A percentile compares a stretch with the other conserved stretches of the same genome.
Conservation (phyloP, 2,888 invertebrate genomes). For the Acanthacorydalis orientalis region DNA sequence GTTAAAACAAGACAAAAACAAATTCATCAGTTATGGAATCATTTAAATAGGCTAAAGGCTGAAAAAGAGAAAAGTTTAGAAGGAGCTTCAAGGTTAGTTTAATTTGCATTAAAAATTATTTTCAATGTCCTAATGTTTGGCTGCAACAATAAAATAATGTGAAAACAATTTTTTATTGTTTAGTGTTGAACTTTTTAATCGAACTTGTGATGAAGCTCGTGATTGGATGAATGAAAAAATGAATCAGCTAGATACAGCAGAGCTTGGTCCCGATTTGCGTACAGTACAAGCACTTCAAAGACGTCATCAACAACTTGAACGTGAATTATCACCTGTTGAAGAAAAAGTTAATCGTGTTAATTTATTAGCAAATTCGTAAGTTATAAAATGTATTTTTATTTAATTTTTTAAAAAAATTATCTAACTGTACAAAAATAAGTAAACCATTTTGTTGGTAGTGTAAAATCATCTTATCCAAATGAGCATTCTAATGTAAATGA, state of each 20-base stretch:
- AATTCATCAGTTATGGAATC: slow-evolving; percentile 79
- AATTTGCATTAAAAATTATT: background rate
- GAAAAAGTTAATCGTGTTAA: slow-evolving; percentile 85
- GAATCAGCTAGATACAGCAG: slow-evolving; percentile 64
- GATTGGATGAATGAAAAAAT: slow-evolving; percentile 98
- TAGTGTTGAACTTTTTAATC: slow-evolving; percentile 87
- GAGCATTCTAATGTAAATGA: slow-evolving; percentile 73
- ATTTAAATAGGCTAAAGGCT: slow-evolving; percentile 67
- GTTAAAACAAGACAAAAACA: slow-evolving; percentile 61
- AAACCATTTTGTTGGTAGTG: slow-evolving; percentile 31
- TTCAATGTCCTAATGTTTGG: background rate
- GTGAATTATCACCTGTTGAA: slow-evolving; percentile 85
- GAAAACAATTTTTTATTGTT: slow-evolving; percentile 5
- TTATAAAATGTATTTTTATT: slow-evolving; percentile 12
- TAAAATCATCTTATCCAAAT: slow-evolving; percentile 81
- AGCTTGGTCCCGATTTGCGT: slow-evolving; percentile 69
- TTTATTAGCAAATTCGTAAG: slow-evolving; percentile 68
- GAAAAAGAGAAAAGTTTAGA: slow-evolving; percentile 84
- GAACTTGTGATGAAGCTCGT: slow-evolving; percentile 89
- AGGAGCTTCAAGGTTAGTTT: slow-evolving; percentile 58
- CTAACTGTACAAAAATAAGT: too few species aligned
- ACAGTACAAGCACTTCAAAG: slow-evolving; percentile 85
- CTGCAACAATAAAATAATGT: background rate
- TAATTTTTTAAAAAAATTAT: too few species aligned
- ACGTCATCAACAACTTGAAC: slow-evolving; percentile 79